Evolutionary conservation across 1,140 invertebrate genomes (phyloP).

Genomic region (Xylocopa sonorina): DNA sequence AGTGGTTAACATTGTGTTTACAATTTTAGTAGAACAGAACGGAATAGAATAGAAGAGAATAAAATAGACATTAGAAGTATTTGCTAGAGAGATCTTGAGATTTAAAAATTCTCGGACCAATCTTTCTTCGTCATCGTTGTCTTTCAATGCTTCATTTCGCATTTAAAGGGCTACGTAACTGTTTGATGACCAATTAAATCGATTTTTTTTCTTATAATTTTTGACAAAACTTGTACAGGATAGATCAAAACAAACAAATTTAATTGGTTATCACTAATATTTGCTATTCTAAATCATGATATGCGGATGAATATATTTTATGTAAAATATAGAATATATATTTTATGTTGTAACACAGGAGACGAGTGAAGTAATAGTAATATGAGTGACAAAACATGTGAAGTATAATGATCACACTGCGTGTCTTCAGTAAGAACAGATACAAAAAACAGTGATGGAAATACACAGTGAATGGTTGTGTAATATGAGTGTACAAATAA

Average conservation of each 20-base stretch:
- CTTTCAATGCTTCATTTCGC: neutral
- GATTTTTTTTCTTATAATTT: neutral
- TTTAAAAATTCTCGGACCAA: too few species aligned
- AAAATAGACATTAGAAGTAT: too few species aligned
- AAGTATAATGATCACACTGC: neutral
- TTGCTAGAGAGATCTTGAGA: too few species aligned
- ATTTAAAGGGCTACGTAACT: constrained; percentile 1
- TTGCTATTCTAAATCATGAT: neutral
- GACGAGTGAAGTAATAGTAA: neutral
- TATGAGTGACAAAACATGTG: too few species aligned
- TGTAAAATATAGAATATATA: neutral
- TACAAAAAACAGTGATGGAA: neutral
- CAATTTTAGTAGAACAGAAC: too few species aligned
- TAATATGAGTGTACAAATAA: neutral
- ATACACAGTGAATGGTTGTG: neutral
- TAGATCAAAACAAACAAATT: neutral
- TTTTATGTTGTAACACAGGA: neutral
- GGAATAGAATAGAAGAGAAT: too few species aligned
- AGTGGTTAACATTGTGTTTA: too few species aligned
- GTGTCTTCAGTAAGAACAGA: neutral
- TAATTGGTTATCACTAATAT: neutral
- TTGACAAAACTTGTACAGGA: neutral
- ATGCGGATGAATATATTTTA: neutral
- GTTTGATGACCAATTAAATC: constrained; percentile 9
- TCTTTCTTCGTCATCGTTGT: neutral